phyloP scores from a whole-genome alignment of 2,113 vertebrate genomes.

The Climacteris rufus region DNA sequence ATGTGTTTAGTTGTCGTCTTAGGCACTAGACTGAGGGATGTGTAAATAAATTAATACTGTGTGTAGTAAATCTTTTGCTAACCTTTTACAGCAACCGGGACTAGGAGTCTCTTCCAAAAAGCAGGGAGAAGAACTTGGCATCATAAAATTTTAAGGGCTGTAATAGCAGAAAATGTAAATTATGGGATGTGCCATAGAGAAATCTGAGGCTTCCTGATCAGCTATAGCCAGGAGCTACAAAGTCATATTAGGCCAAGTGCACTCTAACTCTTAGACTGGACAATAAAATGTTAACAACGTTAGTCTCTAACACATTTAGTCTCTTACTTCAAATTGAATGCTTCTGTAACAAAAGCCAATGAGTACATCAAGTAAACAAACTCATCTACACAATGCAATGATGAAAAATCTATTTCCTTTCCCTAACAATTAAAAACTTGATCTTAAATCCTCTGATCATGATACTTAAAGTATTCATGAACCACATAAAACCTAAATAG shows the following conservation, averaged over 20 bases:
- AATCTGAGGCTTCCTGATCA: neutral
- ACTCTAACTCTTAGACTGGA: neutral
- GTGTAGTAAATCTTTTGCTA: neutral
- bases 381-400: neutral
- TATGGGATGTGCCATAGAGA: accelerated
- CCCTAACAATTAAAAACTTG: neutral
- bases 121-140: neutral
- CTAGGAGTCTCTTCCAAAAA: neutral
- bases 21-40: neutral
- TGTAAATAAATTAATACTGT: neutral
- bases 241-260: neutral
- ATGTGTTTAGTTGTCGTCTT: accelerated
- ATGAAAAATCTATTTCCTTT: neutral
- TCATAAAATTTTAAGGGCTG: neutral
- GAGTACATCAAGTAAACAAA: neutral
- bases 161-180: neutral
- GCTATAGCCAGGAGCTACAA: neutral
- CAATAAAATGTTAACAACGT: neutral
- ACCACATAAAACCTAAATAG: neutral
- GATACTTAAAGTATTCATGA: neutral
- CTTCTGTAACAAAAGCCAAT: neutral
- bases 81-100: neutral
- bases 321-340: neutral
- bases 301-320: neutral
- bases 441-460: neutral